Conservation (phyloP, 2,113 vertebrate species). For the Megalops atlanticus region DNA sequence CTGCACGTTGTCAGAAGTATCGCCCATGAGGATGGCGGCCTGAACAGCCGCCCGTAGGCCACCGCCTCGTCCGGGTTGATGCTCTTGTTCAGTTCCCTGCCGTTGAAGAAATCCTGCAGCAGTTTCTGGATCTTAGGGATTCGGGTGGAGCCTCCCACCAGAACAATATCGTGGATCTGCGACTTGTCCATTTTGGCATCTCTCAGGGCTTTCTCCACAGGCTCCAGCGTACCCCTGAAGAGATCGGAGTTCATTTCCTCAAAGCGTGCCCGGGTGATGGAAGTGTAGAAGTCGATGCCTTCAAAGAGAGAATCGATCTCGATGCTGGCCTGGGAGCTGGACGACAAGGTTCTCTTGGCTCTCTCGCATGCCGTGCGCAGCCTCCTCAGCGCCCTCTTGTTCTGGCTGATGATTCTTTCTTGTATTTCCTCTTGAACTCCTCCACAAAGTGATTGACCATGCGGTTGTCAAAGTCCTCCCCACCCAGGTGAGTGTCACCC, state of each 20-base stretch:
- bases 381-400: constrained; percentile 13
- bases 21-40: constrained; percentile 12
- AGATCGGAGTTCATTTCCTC: constrained; percentile 1
- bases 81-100: constrained; percentile 17
- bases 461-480: constrained; percentile 3
- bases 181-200: constrained; percentile 14
- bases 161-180: constrained; percentile 12
- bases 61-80: constrained; percentile 8
- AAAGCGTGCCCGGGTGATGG: constrained; percentile 11
- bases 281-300: constrained; percentile 15
- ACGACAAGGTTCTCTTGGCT: constrained; percentile 4
- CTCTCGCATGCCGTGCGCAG: constrained; percentile 9
- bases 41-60: constrained; percentile 6
- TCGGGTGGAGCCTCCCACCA: background rate
- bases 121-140: constrained; percentile 15
- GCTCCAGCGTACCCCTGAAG: constrained; percentile 10
- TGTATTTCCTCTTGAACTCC: constrained; percentile 15
- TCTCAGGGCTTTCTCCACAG: constrained; percentile 14
- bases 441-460: constrained; percentile 13
- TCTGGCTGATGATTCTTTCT: constrained; percentile 18
- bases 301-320: constrained; percentile 7
- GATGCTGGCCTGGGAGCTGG: background rate
- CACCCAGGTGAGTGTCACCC: constrained; percentile 1
- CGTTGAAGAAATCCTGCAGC: constrained; percentile 12
- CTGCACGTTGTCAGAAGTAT: constrained; percentile 3